Percentiles rank a stretch among this genome's conserved stretches.
Evolutionary conservation across 37 sponge, comb jelly and placozoan species (phyloP).

Genomic region (Aphrocallistes beatrix): DNA sequence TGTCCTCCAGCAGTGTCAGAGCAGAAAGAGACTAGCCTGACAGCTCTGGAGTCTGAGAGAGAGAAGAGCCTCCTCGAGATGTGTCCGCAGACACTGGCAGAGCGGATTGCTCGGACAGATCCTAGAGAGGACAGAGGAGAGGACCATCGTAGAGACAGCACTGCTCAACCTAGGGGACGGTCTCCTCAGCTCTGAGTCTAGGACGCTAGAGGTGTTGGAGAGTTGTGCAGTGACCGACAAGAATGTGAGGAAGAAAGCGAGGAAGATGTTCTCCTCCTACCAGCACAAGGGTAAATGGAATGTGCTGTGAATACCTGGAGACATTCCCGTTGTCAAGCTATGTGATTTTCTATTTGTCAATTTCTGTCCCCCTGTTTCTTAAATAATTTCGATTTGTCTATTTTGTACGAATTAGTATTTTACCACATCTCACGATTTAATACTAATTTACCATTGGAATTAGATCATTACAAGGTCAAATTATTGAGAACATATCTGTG

Average conservation of each 20-base stretch:
- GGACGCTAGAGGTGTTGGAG: slow-evolving; percentile 42
- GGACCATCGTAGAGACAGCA: too few species aligned
- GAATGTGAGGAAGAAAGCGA: slow-evolving; percentile 57
- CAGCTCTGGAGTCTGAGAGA: too few species aligned
- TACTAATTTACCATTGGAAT: too few species aligned
- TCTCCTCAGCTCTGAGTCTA: slow-evolving; percentile 31
- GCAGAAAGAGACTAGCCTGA: too few species aligned
- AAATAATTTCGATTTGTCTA: not conserved
- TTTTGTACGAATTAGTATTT: not conserved
- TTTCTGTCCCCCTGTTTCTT: not conserved
- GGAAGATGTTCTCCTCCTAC: slow-evolving; percentile 49
- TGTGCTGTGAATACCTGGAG: slow-evolving; percentile 21
- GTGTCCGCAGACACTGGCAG: too few species aligned
- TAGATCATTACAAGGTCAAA: too few species aligned
- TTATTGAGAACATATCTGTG: too few species aligned
- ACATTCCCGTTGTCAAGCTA: not conserved
- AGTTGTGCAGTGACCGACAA: too few species aligned
- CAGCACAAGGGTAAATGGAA: slow-evolving; percentile 62
- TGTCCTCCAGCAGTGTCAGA: too few species aligned
- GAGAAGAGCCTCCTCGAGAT: too few species aligned
- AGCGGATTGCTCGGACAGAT: too few species aligned
- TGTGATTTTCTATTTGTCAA: not conserved
- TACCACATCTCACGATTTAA: not conserved
- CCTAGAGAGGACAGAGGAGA: too few species aligned
- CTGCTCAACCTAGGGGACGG: slow-evolving; percentile 63